Base-by-base conservation (phyloP, 2,113 vertebrate genomes). In the Sphaerodactylus townsendi region DNA sequence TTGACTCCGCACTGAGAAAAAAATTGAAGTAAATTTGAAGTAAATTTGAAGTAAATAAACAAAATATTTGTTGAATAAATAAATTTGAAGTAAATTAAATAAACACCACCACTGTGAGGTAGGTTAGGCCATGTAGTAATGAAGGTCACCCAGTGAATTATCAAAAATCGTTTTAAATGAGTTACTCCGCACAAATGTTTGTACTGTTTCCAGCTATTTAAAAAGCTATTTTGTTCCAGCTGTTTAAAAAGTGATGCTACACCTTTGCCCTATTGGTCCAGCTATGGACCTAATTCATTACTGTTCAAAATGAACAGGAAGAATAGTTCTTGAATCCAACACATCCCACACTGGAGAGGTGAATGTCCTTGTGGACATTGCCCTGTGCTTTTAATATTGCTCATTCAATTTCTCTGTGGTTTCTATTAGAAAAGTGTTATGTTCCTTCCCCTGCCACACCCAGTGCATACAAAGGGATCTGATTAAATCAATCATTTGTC, bases 111-210 rank as follows among this genome's bases (percentile, higher is more conserved):
- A 14, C 53, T 56, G 19, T 56, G 53, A 21, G 53, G 53, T 5
- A 56, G 53, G 53, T 56, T 23, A 56, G 6, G 53, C 19, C 21
- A 23, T 17, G 2, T 4, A 56, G 53, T 56, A 21, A 56, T 56
- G 53, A 56, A 56, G 21, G 53, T 56, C 53, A 56, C 53, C 19
- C 53, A 56, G 19, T 56, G 53, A 56, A 56, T 23, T 56, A 56
- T 21, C 28, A 62, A 25, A 62, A 62, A 25, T 62, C 56, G 23
- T 84, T 78, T 76, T 73, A 2, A 78, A 69, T 9, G 76, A 66
- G 76, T 46, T 14, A 75, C 72, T 72, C n/a, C 74, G 72, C 28
- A 85, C 3, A 83, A 70, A 77, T 70, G 46, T 39, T 81, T 48
- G 17, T 17, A 30, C 30, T 35, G 30, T 48, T 48, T 68, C 33